Conservation (phyloP, 2,797 vertebrate genomes). For the Chrysocyon brachyurus region DNA sequence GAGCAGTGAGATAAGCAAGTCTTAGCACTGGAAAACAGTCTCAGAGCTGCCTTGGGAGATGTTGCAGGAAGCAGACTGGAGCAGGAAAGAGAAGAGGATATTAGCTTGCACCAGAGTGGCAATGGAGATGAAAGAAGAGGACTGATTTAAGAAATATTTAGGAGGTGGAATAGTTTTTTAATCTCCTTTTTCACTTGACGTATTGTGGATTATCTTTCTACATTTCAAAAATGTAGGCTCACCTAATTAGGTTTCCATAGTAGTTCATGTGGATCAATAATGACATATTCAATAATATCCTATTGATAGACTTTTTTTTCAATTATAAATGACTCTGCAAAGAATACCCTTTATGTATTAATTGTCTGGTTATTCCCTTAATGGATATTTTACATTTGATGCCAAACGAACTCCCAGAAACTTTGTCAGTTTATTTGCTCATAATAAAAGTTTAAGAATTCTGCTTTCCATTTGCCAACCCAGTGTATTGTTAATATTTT, state of each 20-base stretch:
- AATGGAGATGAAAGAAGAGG: neutral
- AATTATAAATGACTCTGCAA: conserved; percentile 48
- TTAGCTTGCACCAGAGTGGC: neutral
- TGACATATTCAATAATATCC: conserved; percentile 37
- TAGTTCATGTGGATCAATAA: neutral
- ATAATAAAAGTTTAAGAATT: neutral
- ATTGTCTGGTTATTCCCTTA: conserved; percentile 34
- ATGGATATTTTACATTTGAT: conserved; percentile 32
- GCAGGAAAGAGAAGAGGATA: neutral
- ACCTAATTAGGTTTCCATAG: neutral
- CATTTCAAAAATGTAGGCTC: conserved; percentile 27
- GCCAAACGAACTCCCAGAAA: neutral
- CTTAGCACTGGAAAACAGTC: neutral
- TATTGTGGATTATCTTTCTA: neutral
- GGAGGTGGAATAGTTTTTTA: neutral
- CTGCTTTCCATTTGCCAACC: neutral
- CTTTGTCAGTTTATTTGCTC: neutral
- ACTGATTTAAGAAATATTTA: neutral
- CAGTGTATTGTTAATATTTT: neutral
- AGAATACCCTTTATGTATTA: conserved; percentile 34
- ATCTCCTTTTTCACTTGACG: neutral
- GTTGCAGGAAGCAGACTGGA: neutral
- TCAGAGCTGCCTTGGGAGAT: neutral
- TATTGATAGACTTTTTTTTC: neutral
- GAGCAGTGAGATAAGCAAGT: neutral